Base-by-base conservation (phyloP, 2,797 vertebrate genomes). In the Crenuchus spilurus region DNA sequence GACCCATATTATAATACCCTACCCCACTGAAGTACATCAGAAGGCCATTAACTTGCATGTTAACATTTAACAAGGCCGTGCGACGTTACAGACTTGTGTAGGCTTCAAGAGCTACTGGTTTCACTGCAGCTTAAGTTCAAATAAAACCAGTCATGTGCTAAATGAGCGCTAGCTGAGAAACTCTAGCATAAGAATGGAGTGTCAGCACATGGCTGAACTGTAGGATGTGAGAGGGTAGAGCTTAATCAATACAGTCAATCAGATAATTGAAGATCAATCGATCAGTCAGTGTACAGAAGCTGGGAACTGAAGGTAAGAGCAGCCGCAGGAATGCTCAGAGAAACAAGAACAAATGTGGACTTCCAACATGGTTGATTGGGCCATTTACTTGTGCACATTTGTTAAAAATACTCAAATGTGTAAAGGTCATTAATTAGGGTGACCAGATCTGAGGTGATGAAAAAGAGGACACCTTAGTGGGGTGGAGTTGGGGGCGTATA, bases 1-100 rank as follows among this genome's bases (percentile, higher is more conserved):
- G 9, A 4, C 6, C 16, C 57, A 8, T 1, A 13, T 28, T 24
- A 24, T 39, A 11, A 60, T 10, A 20, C n/a, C 31, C 9, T 13
- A 14, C 33, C 18, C 35, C 13, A 39, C 20, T 14, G 18, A 26
- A 64, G 35, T 39, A 58, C 58, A 57, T 61, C 37, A 51, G 42
- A 51, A 20, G 28, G 16, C 41, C 57, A 55, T 68, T 60, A 74
- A 67, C 28, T 60, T 65, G 11, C 44, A 61, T 54, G 64, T 55
- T 26, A 62, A 69, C 41, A 14, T 54, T 51, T 68, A 58, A 51
- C n/a, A 7, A 51, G 41, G 52, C 58, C 26, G 24, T 7, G 62
- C 42, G 31, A 57, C 3, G 22, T 66, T 66, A 33, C 9, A 37
- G 39, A n/a, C 30, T 58, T 51, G 30, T 28, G 52, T 46, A 48